Evolutionary conservation across 2,797 vertebrate genomes (phyloP).

Genomic region (Mormyrus hasselquistii): DNA sequence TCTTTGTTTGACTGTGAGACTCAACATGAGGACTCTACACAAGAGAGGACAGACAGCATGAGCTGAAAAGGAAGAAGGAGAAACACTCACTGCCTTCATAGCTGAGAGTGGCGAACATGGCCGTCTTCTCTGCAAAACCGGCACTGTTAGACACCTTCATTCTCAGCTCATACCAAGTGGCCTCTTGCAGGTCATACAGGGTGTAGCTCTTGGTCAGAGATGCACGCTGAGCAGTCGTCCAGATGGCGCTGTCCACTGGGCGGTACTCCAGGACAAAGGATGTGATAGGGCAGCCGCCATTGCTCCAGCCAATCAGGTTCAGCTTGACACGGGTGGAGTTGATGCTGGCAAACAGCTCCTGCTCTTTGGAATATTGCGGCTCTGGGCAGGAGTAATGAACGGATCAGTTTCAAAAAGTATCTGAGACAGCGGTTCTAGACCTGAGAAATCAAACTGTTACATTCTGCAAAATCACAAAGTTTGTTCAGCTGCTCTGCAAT

Average conservation of each 20-base stretch:
- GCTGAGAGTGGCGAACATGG: slow-evolving; percentile 88
- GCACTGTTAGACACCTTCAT: slow-evolving; percentile 96
- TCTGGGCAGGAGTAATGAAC: slow-evolving; percentile 53
- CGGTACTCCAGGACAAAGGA: slow-evolving; percentile 90
- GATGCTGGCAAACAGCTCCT: slow-evolving; percentile 89
- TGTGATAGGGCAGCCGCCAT: slow-evolving; percentile 89
- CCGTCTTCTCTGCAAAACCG: slow-evolving; percentile 87
- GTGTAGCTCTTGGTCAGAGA: slow-evolving; percentile 93
- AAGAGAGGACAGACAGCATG: neutral
- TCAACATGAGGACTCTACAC: neutral
- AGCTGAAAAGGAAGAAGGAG: neutral
- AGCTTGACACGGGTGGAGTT: slow-evolving; percentile 84
- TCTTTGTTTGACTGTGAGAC: neutral
- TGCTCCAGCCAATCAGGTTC: slow-evolving; percentile 92
- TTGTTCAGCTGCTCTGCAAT: neutral
- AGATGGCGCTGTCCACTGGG: slow-evolving; percentile 74
- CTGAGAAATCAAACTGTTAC: neutral
- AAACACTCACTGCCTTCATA: slow-evolving; percentile 87
- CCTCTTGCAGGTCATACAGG: slow-evolving; percentile 88
- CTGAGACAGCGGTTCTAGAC: neutral
- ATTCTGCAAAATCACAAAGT: neutral
- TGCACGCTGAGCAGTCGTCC: slow-evolving; percentile 86
- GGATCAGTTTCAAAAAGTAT: neutral
- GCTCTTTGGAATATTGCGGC: slow-evolving; percentile 94
- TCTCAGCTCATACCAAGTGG: slow-evolving; percentile 93